Evolutionary conservation across 2,888 invertebrate species (phyloP), one percentile per base, ranked within the genome.

Genomic region (Agrotis clavis): DNA sequence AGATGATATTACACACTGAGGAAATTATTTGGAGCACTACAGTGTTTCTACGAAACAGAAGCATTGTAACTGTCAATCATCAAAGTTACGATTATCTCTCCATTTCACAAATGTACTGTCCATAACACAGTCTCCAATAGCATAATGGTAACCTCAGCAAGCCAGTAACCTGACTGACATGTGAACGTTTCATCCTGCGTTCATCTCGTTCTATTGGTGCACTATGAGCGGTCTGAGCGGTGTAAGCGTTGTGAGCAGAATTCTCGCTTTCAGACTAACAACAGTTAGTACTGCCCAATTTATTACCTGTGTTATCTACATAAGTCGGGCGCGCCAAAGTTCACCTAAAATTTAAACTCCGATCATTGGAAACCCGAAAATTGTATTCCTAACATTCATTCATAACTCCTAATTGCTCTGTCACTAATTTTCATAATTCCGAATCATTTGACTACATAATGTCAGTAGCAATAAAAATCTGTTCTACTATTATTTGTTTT

Each of bases 201-300:
- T 57, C 45, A 51, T 54, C 71, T n/a, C 57, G 62, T 71, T 71
- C 25, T 51, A 71, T 63, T 78, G 41, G n/a, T 35, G 41, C 48
- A 67, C 41, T 64, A 18, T 53, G 30, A 47, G n/a, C 30, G 19
- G 13, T 67, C 35, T 47, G 62, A 51, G 19, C 35, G 6, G 48
- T 63, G 4, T 21, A 51, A 25, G 21, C 35, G 47, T 21, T 50
- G 2, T 18, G 56, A 63, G 51, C 35, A 4, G 48, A 54, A 25
- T n/a, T 4, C 51, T 51, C 25, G 18, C 71, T 47, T 59, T 62
- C 19, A n/a, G 16, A 9, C 48, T 9, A 61, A 18, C 14, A 56
- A 50, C 35, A 45, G 74, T 61, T 60, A 25, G 6, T 18, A 13
- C 7, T 51, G 1, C 7, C 21, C 48, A 71, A 45, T 53, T 51